Conservation (phyloP, 2,888 invertebrate species). For the Chrysolina americana region DNA sequence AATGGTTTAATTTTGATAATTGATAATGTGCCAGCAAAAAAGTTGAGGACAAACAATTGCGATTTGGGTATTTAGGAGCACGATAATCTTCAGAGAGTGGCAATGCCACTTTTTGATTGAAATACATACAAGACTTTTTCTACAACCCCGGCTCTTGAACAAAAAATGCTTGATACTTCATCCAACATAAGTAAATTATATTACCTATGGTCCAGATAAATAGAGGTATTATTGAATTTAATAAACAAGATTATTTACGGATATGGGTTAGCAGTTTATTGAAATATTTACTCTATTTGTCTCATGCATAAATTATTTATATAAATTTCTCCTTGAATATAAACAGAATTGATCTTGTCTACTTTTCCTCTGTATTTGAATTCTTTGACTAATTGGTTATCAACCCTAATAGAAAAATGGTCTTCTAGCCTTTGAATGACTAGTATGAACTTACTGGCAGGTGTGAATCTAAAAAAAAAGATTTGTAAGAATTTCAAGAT, state of each 20-base stretch:
- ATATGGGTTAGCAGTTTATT: not conserved
- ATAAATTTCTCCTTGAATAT: conserved; percentile 81
- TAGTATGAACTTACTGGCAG: conserved; percentile 72
- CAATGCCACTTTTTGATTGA: no score
- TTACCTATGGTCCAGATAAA: no score
- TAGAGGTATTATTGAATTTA: not conserved
- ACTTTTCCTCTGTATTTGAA: conserved; percentile 76
- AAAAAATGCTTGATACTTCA: no score
- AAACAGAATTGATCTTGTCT: conserved; percentile 76
- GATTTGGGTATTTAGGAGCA: no score
- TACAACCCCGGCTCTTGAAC: no score
- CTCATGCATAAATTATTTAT: conserved; percentile 67
- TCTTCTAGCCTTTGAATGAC: conserved; percentile 74
- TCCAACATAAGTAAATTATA: no score
- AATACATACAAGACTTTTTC: no score
- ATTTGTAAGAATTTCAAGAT: no score
- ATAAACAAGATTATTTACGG: not conserved
- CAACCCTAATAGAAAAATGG: conserved; percentile 76
- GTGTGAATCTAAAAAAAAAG: conserved; percentile 72
- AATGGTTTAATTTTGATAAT: not conserved
- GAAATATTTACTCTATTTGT: conserved; percentile 15
- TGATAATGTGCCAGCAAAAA: no score
- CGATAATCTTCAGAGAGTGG: no score
- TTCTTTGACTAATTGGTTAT: conserved; percentile 78
- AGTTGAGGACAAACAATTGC: no score